Evolutionary conservation across 2,113 vertebrate genomes (phyloP), one percentile per base, ranked within the genome.

Genomic region (Leptobrachium leishanense): DNA sequence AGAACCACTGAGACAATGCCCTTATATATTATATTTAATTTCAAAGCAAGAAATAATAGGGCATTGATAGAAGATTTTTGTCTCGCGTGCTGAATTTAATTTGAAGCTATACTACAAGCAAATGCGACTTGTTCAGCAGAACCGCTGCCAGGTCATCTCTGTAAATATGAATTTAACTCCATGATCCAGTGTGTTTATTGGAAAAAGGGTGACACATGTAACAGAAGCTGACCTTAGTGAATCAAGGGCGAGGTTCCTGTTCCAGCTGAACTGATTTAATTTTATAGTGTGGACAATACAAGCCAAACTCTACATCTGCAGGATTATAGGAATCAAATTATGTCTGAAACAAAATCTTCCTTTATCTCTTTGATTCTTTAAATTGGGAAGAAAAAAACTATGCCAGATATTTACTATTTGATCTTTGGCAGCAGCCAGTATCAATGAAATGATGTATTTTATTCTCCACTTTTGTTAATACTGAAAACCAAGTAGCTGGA

Each of bases 251-350:
- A 12, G 13, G 15, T 5, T 64, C 9, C 3, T 64, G 62, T 64
- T 64, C 31, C 76, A 63, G 43, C 75, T 77, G 75, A 39, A 15
- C 8, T 2, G 66, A 62, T 43, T 70, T 77, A 63, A 70, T 70
- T 62, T 63, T 40, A 31, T 10, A 70, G 43, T 71, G 67, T 3
- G 59, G 54, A 63, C 43, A 68, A 57, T 59, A 40, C 53, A 63
- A 50, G 44, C 13, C 43, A 46, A 70, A 43, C 55, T 77, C 42
- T 42, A 70, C 76, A 77, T 66, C 76, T 77, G 76, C 67, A 70
- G 67, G 68, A 77, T 42, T 55, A 42, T 41, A 54, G 15, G 62
- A 43, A 67, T 1, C 2, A 50, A 55, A 64, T 75, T 20, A 57
- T 39, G 67, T 69, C 66, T 77, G 54, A 46, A 64, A 63, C 40